phyloP scores from a whole-genome alignment of 2,113 vertebrate genomes.

The Podocnemis expansa region DNA sequence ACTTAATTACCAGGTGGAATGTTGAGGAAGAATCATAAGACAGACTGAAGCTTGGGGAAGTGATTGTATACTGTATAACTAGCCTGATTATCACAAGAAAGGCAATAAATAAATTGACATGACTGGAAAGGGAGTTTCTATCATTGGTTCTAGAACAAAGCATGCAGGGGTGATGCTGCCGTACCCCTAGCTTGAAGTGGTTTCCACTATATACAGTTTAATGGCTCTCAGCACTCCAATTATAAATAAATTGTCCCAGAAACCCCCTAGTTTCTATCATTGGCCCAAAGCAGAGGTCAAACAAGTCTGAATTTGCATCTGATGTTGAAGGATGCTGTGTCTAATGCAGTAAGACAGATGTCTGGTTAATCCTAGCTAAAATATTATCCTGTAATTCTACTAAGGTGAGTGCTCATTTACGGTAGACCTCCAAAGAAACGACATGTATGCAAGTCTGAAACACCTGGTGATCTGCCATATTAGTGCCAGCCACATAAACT shows the following conservation, averaged over 20 bases:
- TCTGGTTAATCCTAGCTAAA: not conserved
- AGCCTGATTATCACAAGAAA: not conserved
- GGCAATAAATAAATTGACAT: not conserved
- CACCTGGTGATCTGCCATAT: rapidly evolving
- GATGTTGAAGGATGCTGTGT: not conserved
- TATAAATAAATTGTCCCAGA: no score
- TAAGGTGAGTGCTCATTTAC: not conserved
- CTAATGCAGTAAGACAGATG: not conserved
- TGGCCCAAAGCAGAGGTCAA: not conserved
- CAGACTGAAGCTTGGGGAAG: not conserved
- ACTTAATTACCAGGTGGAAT: not conserved
- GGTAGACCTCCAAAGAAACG: not conserved
- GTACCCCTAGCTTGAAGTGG: no score
- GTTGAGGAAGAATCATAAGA: not conserved
- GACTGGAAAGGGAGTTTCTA: not conserved
- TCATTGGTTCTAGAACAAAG: not conserved
- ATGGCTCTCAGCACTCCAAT: no score
- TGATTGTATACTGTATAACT: not conserved
- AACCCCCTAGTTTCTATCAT: not conserved
- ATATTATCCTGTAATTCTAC: not conserved
- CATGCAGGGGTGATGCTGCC: no score
- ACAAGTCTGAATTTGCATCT: not conserved
- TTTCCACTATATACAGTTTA: no score
- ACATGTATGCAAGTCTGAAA: not conserved
- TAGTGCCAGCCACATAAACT: not conserved